Evolutionary conservation across 2,888 invertebrate genomes (phyloP).

Genomic region (Cryptocheilus praepositus): DNA sequence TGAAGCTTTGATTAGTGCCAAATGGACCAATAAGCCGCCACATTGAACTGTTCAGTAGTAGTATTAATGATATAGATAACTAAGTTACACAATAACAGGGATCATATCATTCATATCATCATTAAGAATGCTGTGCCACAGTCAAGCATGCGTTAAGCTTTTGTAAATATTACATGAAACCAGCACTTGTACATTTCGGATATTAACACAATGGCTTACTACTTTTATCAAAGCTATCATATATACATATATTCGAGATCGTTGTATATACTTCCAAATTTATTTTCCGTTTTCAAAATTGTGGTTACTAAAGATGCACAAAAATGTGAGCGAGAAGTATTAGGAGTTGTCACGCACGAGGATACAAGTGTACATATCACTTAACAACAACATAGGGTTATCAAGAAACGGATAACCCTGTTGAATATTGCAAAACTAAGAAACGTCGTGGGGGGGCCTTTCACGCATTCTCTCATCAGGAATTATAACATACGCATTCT

Average conservation of each 20-base stretch:
- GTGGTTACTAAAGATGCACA: constrained; percentile 8
- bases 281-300: constrained; percentile 6
- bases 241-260: not conserved
- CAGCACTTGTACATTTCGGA: not conserved
- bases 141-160: constrained; percentile 35
- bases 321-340: constrained; percentile 34
- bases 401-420: constrained; percentile 57
- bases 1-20: no score
- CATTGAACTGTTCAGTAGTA: no score
- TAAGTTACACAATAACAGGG: no score
- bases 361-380: constrained; percentile 24
- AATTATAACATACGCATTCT: constrained; percentile 11
- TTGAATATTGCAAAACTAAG: constrained; percentile 46
- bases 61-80: no score
- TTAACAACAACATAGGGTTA: constrained; percentile 56
- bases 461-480: constrained; percentile 21
- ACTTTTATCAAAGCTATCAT: no score
- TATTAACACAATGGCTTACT: constrained; percentile 10
- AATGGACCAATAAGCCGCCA: no score
- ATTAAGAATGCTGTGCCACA: constrained; percentile 1
- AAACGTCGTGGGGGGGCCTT: constrained; percentile 55
- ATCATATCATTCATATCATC: no score
- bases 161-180: constrained; percentile 10
- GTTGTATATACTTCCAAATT: not conserved
- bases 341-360: constrained; percentile 21